These are phyloP conservation scores for Drosophila austrosaltans DNA, from an alignment of 2,888 invertebrate species.

Conservation along the genomic window DNA sequence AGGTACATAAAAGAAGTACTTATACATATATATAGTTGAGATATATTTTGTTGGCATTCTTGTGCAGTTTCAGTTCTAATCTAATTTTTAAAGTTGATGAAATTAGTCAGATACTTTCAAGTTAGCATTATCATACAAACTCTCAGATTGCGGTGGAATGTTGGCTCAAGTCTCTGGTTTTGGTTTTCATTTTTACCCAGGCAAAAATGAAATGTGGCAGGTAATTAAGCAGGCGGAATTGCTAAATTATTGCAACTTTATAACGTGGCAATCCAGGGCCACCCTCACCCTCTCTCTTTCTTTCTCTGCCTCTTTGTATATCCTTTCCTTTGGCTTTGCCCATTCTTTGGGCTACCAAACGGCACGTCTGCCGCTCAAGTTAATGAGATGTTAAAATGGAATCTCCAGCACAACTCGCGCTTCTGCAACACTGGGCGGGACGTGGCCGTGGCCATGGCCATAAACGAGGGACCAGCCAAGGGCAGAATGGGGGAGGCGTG, in stretches of 20 bases:
- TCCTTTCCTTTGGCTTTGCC: constrained; percentile 8
- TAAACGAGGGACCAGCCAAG: neutral
- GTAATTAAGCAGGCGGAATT: constrained; percentile 83
- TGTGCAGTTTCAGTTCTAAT: neutral
- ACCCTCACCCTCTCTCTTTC: neutral
- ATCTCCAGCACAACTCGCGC: constrained; percentile 51
- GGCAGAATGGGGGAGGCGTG: neutral
- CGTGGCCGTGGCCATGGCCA: neutral
- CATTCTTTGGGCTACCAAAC: constrained; percentile 34
- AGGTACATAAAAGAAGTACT: neutral
- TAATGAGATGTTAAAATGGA: constrained; percentile 82
- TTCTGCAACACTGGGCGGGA: neutral
- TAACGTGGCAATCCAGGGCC: constrained; percentile 31
- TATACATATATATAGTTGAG: neutral
- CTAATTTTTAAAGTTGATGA: constrained; percentile 1
- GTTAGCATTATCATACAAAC: constrained; percentile 31
- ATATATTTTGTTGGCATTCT: neutral
- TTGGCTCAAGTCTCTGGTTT: constrained; percentile 14
- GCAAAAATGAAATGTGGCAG: constrained; percentile 82
- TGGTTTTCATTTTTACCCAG: constrained; percentile 22
- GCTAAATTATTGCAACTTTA: constrained; percentile 81
- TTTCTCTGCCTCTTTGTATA: neutral
- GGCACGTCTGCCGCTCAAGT: constrained; percentile 66
- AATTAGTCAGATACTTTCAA: constrained; percentile 6
- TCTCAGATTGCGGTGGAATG: constrained; percentile 6